These are phyloP conservation scores for Rhipidura dahli DNA, from an alignment of 2,113 vertebrate species.

Conservation along the genomic window DNA sequence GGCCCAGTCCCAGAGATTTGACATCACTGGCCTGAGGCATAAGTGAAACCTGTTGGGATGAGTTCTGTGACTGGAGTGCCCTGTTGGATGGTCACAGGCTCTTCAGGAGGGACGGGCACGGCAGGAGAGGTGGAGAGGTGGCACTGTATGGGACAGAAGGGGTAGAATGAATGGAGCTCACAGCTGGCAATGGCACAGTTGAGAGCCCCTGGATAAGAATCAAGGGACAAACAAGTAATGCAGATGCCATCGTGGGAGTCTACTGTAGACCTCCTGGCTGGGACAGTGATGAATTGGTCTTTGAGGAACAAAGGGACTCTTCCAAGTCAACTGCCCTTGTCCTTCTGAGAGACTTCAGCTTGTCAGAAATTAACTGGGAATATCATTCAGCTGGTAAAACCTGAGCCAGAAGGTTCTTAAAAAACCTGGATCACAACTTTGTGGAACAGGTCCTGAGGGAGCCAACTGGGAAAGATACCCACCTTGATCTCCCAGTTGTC, in stretches of 20 bases:
- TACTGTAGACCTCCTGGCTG: neutral
- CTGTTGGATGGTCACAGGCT: neutral
- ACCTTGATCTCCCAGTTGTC: neutral
- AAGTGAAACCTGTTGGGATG: neutral
- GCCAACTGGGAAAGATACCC: too few relatives aligned
- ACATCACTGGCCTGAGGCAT: neutral
- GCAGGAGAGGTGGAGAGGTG: neutral
- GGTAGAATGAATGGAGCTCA: neutral
- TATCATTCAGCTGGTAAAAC: neutral
- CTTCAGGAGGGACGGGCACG: neutral
- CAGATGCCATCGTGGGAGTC: neutral
- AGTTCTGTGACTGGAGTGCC: neutral
- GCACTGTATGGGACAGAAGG: neutral
- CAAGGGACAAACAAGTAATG: neutral
- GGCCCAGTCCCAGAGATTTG: neutral
- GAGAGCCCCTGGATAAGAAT: neutral
- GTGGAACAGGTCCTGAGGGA: neutral
- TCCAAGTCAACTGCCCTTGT: neutral
- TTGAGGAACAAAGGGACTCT: neutral
- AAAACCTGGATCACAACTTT: neutral
- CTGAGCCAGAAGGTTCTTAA: neutral
- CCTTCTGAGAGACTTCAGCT: neutral
- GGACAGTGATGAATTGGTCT: neutral
- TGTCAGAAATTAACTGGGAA: neutral
- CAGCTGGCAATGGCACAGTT: neutral